Evolutionary conservation across 2,113 vertebrate genomes (phyloP), one percentile per base, ranked within the genome.

Genomic region (Neodon shergylaensis): DNA sequence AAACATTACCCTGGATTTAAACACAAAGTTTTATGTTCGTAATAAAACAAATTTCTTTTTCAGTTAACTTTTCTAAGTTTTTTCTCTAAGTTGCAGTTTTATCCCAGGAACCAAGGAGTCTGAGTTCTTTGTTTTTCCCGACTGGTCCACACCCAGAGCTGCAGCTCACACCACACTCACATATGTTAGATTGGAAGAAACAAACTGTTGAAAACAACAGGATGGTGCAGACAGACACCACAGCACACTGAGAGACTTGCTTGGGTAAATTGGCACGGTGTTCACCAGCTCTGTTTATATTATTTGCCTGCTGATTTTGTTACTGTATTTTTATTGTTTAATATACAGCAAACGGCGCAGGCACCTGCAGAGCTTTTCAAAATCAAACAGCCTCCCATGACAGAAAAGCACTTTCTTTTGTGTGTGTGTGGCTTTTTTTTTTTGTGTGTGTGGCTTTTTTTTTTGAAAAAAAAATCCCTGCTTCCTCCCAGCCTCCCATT

Each of bases 301-400:
- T 97, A 88, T 91, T 97, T 96, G 79, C 83, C 95, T 88, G 70
- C 92, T 98, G 97, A 2, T 92, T 98, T 95, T 94, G 17, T 96
- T 97, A 87, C 66, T 91, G 88, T 88, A 66, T 76, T 95, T 86
- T 97, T 97, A 92, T 88, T 97, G 90, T 95, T 98, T 97, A 96
- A 98, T 94, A 92, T 74, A 82, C 1, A 96, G 31, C 8, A 44
- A 81, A 96, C 74, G 68, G n/a, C 68, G 6, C 26, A 83, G 96
- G 95, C 83, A 79, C 52, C 77, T 94, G 91, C 7, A 36, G 85
- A 81, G 96, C 74, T 91, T 96, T 44, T 70, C 68, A 65, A 95
- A 97, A 92, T 87, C 94, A 97, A 94, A 68, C 81, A 47, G 65
- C 14, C 92, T 76, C 89, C 97, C 98, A 93, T 6, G n/a, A 94